Conservation (phyloP, 64 coral and sea anemone species). For the Stichodactyla mertensii region DNA sequence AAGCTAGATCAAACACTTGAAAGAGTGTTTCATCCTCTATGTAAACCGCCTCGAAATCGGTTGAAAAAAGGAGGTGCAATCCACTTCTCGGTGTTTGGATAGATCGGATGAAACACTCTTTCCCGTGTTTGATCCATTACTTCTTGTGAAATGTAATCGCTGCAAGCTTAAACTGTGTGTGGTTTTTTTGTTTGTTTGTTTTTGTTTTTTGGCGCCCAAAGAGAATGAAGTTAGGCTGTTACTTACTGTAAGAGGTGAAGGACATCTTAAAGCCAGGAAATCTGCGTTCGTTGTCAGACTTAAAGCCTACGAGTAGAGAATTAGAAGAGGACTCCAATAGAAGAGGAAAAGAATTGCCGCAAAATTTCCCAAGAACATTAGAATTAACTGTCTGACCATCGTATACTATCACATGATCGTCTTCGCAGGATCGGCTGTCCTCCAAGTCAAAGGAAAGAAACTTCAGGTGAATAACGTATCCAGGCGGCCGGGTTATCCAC, state of each 20-base stretch:
- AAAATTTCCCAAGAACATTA: background rate
- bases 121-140: no score
- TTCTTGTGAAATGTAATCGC: no score
- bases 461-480: background rate
- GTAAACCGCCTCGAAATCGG: no score
- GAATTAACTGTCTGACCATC: background rate
- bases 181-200: no score
- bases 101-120: no score
- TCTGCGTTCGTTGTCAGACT: background rate
- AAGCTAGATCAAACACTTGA: no score
- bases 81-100: no score
- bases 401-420: background rate
- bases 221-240: background rate
- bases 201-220: background rate
- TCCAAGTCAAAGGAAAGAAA: background rate
- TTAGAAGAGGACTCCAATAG: background rate
- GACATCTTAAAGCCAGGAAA: conserved; percentile 3
- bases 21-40: no score
- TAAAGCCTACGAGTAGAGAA: background rate
- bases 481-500: background rate
- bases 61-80: no score
- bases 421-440: background rate
- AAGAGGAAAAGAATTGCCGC: background rate
- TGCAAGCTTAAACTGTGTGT: no score
- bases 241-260: background rate